Conservation (phyloP, 2,113 vertebrate genomes). For the Myotis lucifugus region DNA sequence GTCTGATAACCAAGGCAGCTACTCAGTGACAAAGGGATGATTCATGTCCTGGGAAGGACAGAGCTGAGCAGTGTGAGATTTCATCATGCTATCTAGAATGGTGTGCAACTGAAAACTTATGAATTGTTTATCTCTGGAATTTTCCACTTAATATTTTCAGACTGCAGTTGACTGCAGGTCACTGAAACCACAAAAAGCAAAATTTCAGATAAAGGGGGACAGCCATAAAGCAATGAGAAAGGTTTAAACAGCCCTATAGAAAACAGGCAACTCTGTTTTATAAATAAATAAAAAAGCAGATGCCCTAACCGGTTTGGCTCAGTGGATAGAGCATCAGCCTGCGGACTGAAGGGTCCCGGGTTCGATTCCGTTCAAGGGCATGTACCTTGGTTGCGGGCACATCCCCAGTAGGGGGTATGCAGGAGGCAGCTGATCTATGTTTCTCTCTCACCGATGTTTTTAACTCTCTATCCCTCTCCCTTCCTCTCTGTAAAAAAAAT, state of each 20-base stretch:
- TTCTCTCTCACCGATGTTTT: too few species aligned
- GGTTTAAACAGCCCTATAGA: not conserved
- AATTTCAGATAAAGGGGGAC: not conserved
- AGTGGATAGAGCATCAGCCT: too few species aligned
- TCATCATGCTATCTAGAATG: too few species aligned
- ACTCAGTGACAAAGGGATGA: not conserved
- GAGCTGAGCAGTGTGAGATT: not conserved
- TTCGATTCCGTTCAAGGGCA: too few species aligned
- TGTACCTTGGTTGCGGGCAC: too few species aligned
- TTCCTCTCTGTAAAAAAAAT: too few species aligned
- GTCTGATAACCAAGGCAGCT: not conserved
- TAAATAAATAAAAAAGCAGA: too few species aligned
- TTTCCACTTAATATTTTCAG: not conserved
- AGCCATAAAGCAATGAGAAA: not conserved
- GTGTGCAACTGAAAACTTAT: not conserved
- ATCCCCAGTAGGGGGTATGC: too few species aligned
- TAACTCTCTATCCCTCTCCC: too few species aligned
- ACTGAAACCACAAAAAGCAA: not conserved
- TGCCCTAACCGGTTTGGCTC: too few species aligned
- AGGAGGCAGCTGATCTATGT: too few species aligned
- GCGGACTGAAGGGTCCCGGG: too few species aligned
- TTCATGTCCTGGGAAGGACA: not conserved
- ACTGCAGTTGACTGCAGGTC: not conserved
- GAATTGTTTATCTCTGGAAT: not conserved
- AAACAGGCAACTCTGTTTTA: not conserved